phyloP scores from a whole-genome alignment of 2,888 invertebrate genomes.

The Oasisia sp. region DNA sequence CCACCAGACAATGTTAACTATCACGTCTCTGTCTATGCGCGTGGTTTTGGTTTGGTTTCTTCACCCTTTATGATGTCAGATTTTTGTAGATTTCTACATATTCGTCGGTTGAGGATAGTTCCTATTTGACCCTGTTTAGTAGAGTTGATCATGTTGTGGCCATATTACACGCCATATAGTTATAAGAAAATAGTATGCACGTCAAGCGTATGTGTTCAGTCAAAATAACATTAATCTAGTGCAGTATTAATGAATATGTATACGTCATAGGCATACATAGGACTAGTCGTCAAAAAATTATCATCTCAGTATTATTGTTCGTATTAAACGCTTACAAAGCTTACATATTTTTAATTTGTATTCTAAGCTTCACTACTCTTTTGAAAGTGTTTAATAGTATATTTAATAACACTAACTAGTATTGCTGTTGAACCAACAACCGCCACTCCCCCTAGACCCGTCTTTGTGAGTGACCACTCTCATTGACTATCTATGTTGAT shows the following conservation, averaged over 20 bases:
- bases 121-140: neutral
- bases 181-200: neutral
- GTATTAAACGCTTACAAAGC: no score
- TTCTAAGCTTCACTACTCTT: no score
- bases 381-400: no score
- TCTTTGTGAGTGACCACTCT: neutral
- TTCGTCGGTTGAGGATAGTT: neutral
- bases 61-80: neutral
- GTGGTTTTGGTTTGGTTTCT: no score
- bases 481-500: slow-evolving; percentile 30
- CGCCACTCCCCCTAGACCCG: neutral
- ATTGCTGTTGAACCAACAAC: neutral
- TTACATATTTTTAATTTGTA: no score
- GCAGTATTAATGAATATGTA: no score
- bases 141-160: neutral
- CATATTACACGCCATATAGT: neutral
- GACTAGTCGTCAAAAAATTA: no score
- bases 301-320: no score
- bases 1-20: neutral
- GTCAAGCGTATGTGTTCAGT: neutral
- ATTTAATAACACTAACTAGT: neutral
- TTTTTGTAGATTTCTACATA: neutral
- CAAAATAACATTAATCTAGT: no score
- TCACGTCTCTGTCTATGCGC: no score
- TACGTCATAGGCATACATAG: no score